Evolutionary conservation across 2,113 vertebrate genomes (phyloP), one percentile per base, ranked within the genome.

Genomic region (Lycocorax pyrrhopterus): DNA sequence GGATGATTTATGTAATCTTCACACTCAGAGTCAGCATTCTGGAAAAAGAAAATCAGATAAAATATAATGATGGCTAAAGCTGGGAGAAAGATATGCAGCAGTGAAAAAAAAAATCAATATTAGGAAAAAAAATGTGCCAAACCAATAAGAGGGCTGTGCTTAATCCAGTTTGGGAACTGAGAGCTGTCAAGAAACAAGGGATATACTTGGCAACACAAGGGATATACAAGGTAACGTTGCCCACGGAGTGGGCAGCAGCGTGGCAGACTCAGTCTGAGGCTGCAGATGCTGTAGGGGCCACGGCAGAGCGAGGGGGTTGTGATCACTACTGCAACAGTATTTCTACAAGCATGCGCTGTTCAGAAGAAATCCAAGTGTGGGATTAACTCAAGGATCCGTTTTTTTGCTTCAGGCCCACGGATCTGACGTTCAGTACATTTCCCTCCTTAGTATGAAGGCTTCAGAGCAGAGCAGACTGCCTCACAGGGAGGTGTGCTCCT

Each of bases 31-130:
- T 32, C 58, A 73, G 53, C 82, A 77, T 76, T 30, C 43, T 90
- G 47, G 35, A 71, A 87, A 78, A 89, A 68, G 56, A 79, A 92
- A 80, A 88, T 86, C 72, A 67, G 43, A 55, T 86, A 62, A 95
- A 95, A 80, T 59, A 59, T 4, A 88, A 44, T 1, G 1, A 56
- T 43, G 43, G 63, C 53, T 73, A 76, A 88, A 67, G 44, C 66
- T 68, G 43, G 35, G 44, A 82, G 66, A 59, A 91, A 64, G n/a
- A 85, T 53, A 18, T 62, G 69, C 8, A 58, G 72, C 16, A 56
- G 8, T n/a, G 39, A 10, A 10, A 52, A 72, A 71, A 47, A 51
- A 53, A 12, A 69, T 62, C 23, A 80, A 23, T 82, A 69, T 73
- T 82, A 72, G 71, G 27, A 21, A 85, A 63, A 63, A 74, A 43